Evolutionary conservation across 37 sponge, comb jelly and placozoan genomes (phyloP).

Genomic region (Aplysina aerophoba): DNA sequence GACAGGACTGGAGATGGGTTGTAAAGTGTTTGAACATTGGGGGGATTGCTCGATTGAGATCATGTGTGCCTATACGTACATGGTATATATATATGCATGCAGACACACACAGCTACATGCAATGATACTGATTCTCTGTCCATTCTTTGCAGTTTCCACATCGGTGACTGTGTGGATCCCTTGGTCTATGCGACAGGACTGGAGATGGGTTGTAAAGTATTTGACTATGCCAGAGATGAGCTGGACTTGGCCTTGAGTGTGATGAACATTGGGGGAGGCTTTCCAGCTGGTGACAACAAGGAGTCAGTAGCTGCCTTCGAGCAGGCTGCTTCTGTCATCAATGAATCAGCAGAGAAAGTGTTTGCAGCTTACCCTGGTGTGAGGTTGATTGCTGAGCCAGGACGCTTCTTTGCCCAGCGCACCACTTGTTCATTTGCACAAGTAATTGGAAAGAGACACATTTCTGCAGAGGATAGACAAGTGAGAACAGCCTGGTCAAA

Average conservation of each 20-base stretch:
- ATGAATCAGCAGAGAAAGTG: not conserved
- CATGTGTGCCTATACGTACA: not conserved
- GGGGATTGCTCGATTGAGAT: not conserved
- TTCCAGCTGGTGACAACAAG: slow-evolving; percentile 52
- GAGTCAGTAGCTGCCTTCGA: slow-evolving; percentile 43
- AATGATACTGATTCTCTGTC: too few species aligned
- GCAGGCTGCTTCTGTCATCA: slow-evolving; percentile 6
- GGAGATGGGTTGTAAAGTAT: slow-evolving; percentile 58
- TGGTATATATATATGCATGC: not conserved
- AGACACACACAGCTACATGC: too few species aligned
- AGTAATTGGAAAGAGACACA: slow-evolving; percentile 64
- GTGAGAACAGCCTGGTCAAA: too few species aligned
- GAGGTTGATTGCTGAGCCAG: slow-evolving; percentile 91
- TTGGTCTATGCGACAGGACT: slow-evolving; percentile 68
- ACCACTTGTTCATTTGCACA: slow-evolving; percentile 69
- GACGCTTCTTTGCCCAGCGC: slow-evolving; percentile 82
- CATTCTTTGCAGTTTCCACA: slow-evolving; percentile 77
- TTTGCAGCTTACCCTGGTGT: slow-evolving; percentile 22
- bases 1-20: slow-evolving; percentile 63
- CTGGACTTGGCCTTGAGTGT: slow-evolving; percentile 71
- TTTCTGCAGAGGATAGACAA: not conserved
- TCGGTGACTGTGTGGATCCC: slow-evolving; percentile 83
- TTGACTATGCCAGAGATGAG: slow-evolving; percentile 43
- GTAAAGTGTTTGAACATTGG: slow-evolving; percentile 56
- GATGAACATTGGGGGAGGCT: slow-evolving; percentile 95